Evolutionary conservation across 2,797 vertebrate genomes (phyloP), one percentile per base, ranked within the genome.

Genomic region (Dicrostonyx torquatus): DNA sequence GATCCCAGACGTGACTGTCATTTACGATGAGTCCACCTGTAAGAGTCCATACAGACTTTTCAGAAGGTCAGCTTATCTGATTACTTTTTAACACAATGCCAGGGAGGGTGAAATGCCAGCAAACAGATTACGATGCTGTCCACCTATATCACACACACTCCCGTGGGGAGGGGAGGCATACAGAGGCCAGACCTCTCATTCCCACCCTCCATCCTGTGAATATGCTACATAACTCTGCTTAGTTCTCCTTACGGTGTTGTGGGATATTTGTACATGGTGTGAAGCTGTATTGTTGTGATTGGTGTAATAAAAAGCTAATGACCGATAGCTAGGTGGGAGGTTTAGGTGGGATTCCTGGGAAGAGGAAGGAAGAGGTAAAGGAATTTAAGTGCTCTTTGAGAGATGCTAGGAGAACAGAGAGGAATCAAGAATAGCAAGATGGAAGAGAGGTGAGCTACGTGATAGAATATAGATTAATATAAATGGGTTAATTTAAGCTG

Each of bases 1-100:
- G 87, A 76, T 87, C 91, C 50, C 87, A 93, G 64, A 45, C 22
- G 76, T 70, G 26, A 37, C 80, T 88, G 88, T 64, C 70, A 55
- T 37, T 93, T 76, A 58, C 58, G 87, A 94, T 48, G 87, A 34
- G 43, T 80, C 24, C 22, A 40, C 17, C 40, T 72, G 94, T 75
- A 87, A 90, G 70, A 80, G 50, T 22, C 5, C 75, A 62, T 14
- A 60, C 18, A 72, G 62, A 26, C 72, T 64, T 87, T 87, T 89
- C 31, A 66, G 50, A 88, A 94, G 48, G 58, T 18, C 72, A 37
- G 18, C n/a, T 94, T 76, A 91, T 58, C 70, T 9, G 37, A 75
- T 37, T 17, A 29, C 73, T 92, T 76, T 77, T 77, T 68, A 89
- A 53, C 76, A 48, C 15, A 55, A 60, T 40, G n/a, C 15, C 48